Base-by-base conservation (phyloP, 2,888 invertebrate species). In the Osmoderma eremita region DNA sequence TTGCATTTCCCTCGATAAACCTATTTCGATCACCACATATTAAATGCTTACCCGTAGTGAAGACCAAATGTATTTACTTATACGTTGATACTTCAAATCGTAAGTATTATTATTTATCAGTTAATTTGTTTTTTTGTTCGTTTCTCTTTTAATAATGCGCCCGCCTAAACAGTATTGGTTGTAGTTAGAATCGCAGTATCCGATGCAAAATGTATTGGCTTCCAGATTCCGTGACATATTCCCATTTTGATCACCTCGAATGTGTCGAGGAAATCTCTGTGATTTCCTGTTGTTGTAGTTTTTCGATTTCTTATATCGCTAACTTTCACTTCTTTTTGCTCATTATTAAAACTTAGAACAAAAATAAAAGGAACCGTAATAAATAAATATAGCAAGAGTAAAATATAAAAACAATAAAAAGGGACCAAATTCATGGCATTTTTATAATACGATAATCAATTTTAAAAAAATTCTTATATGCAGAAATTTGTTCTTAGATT, bases 101-200 rank as follows among this genome's bases (percentile, higher is more conserved):
- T 13, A 41, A 24, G 48, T 36, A 39, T 24, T 50, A 53, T n/a
- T 45, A 49, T 22, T 13, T 39, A 45, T 66, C 18, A 15, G 24
- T 67, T 42, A 22, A 39, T 62, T 58, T 24, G 38, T 22, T 48
- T 18, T 50, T 22, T n/a, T n/a, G n/a, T n/a, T n/a, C n/a, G n/a
- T n/a, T n/a, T n/a, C n/a, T n/a, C n/a, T n/a, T n/a, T n/a, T n/a
- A n/a, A n/a, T n/a, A 56, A 20, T 17, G 51, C 49, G 61, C 56
- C 50, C 63, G 63, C 70, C 67, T 63, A 66, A 67, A 38, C 68
- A 70, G 70, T 70, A 70, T 70, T 70, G 49, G 50, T 48, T 39
- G 63, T 66, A 66, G 68, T 8, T 30, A 41, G 63, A 66, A 70
- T 69, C 63, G 41, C 36, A 45, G 17, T 10, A 18, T 53, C 36